phyloP scores from a whole-genome alignment of 2,888 invertebrate genomes.

The Rhabditoides inermis region DNA sequence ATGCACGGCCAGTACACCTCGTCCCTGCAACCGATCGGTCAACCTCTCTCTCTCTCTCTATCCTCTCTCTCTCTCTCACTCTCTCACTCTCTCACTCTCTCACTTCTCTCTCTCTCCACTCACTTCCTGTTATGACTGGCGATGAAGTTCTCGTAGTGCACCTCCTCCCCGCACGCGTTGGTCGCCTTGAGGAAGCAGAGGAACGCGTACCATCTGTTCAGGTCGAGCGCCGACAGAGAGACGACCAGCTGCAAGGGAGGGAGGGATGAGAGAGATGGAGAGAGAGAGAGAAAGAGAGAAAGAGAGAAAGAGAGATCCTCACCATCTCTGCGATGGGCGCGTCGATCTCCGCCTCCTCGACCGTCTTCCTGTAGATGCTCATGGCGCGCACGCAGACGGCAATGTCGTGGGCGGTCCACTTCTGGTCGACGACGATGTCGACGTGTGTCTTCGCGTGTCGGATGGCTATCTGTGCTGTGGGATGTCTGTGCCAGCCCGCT shows the following conservation, averaged over 20 bases:
- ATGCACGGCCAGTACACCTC: conserved; percentile 45
- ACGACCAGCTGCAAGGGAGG: conserved; percentile 38
- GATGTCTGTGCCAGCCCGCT: conserved; percentile 11
- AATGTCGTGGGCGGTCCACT: conserved; percentile 43
- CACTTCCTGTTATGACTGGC: neutral
- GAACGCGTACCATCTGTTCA: conserved; percentile 49
- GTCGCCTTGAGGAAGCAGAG: conserved; percentile 47
- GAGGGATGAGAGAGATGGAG: neutral
- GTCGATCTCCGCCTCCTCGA: conserved; percentile 36
- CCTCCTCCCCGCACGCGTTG: conserved; percentile 17
- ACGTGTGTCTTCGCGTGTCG: conserved; percentile 13
- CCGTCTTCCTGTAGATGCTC: conserved; percentile 27
- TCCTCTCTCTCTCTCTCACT: neutral
- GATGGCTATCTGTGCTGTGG: conserved; percentile 21
- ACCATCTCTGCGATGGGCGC: conserved; percentile 49
- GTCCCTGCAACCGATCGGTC: conserved; percentile 8
- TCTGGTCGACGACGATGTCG: conserved; percentile 25
- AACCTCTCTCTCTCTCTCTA: conserved; percentile 1
- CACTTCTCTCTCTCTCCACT: neutral
- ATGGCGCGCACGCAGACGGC: conserved; percentile 29
- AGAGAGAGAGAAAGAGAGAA: neutral
- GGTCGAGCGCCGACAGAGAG: conserved; percentile 37
- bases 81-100: neutral
- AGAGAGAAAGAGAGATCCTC: conserved; percentile 1
- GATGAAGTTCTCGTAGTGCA: neutral